Evolutionary conservation across 2,888 invertebrate species (phyloP), one percentile per base, ranked within the genome.

Genomic region (Meiosimyza platycephala): DNA sequence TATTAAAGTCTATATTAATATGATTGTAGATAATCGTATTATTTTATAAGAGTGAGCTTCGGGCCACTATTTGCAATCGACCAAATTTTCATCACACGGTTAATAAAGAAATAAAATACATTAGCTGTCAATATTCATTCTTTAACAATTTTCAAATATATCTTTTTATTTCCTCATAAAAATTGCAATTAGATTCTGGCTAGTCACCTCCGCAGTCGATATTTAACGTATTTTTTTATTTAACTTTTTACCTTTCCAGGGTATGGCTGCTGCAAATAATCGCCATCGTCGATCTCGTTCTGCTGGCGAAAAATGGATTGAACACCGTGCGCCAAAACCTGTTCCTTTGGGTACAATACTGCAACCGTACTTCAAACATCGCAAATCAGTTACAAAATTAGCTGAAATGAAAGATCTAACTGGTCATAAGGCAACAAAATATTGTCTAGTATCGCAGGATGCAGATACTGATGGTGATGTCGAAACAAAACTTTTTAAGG

Each of bases 401-500:
- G 93, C 93, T 0, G 93, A 92, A 76, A 92, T 94, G 0, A 94
- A 93, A 89, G 91, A 93, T 78, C 90, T 96, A 11, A 91, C 92
- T 0, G 91, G 92, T 89, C 83, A 84, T 0, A 93, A 92, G 83
- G 91, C 90, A 79, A 93, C 93, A 0, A 97, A 97, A 82, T 99
- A 99, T 85, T 95, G 97, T 77, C 89, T 99, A 0, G 93, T 97
- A 18, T 94, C 97, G 0, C 98, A 99, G 87, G 95, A 95, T 80
- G 93, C 95, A 22, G 97, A 97, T 84, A 93, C 94, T 0, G 95
- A 94, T 79, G 99, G 99, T 0, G 97, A 97, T 82, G 88, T 99
- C 3, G 96, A 97, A 86, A 99, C 98, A 0, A 95, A 95, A 81
- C 85, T 98, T n/a, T 96, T 95, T 84, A 99, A 97, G 91, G 98